Percentiles rank a stretch among this genome's conserved stretches.
Evolutionary conservation across 2,888 invertebrate species (phyloP).

Genomic region (Lamellibrachia satsuma): DNA sequence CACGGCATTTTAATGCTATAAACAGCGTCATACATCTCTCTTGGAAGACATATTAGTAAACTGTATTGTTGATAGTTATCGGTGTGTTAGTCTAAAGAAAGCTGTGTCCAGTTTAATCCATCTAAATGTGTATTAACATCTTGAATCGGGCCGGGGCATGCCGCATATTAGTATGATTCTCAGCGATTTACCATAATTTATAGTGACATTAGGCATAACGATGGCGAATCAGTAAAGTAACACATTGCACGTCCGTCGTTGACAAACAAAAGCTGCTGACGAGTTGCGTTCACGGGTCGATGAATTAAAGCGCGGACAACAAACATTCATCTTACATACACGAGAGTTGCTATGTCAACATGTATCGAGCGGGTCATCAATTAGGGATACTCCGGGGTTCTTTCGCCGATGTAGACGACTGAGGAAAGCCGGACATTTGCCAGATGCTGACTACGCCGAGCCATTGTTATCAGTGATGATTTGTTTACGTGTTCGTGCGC

Average conservation of each 20-base stretch:
- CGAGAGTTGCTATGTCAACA: background rate
- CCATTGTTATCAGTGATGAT: background rate
- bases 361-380: background rate
- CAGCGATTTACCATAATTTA: background rate
- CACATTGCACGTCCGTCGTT: background rate
- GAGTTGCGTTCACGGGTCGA: background rate
- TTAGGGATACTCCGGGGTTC: background rate
- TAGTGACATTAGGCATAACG: slow-evolving; percentile 3
- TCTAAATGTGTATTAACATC: background rate
- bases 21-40: background rate
- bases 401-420: background rate
- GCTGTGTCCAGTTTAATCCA: background rate
- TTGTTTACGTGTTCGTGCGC: background rate
- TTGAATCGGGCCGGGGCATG: background rate
- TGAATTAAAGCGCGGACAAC: background rate
- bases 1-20: too few species aligned
- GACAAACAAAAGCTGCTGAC: background rate
- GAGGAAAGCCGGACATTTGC: background rate
- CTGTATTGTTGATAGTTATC: background rate
- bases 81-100: background rate
- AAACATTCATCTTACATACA: background rate
- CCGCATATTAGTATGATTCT: background rate
- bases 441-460: background rate
- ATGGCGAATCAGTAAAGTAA: background rate
- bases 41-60: background rate